A percentile compares a stretch with the other conserved stretches of the same genome.
Conservation (phyloP, 2,888 invertebrate species). For the Hypselothyrea guttata region DNA sequence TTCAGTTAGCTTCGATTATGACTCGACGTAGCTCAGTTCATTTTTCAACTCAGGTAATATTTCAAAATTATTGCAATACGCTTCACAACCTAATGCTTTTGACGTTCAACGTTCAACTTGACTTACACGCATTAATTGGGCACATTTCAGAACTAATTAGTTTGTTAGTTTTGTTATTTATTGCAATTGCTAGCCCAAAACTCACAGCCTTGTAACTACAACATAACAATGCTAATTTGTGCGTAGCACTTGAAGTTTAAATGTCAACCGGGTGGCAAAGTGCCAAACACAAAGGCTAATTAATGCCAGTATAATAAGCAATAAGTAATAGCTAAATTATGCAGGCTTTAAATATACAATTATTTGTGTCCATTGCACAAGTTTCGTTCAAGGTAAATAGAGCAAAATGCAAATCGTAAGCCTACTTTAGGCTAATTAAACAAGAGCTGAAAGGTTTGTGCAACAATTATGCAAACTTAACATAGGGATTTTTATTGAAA, state of each 20-base stretch:
- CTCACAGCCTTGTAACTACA: conserved; percentile 40
- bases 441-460: no score
- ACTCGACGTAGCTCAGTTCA: background rate
- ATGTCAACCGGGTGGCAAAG: conserved; percentile 53
- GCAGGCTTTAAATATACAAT: no score
- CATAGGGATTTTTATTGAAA: no score
- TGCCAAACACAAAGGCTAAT: conserved; percentile 25
- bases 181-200: conserved; percentile 69
- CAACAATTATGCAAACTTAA: no score
- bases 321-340: background rate
- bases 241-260: conserved; percentile 45
- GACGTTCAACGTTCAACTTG: conserved; percentile 37
- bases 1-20: conserved; percentile 44
- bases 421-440: no score
- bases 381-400: no score
- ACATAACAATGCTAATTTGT: conserved; percentile 62
- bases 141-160: conserved; percentile 64
- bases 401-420: no score
- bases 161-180: conserved; percentile 66
- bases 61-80: conserved; percentile 23
- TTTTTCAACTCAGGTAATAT: background rate
- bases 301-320: background rate
- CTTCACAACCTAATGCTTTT: conserved; percentile 31
- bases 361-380: no score
- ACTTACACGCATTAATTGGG: conserved; percentile 64